Evolutionary conservation across 2,888 invertebrate species (phyloP).

Genomic region (Nomada flava): DNA sequence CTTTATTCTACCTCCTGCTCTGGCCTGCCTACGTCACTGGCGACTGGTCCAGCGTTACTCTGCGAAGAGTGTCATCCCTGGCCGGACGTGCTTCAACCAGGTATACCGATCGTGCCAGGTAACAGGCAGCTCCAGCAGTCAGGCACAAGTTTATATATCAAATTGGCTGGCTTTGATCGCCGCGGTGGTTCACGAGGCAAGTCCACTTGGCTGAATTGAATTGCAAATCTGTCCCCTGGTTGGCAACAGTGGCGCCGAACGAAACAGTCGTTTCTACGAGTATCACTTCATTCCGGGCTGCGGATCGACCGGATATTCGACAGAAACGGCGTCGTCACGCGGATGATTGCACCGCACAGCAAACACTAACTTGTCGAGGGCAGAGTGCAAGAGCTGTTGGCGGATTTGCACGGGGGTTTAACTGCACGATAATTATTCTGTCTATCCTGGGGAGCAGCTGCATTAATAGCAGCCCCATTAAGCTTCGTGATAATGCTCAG

Average conservation of each 20-base stretch:
- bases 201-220: neutral
- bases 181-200: neutral
- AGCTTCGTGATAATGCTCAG: conserved; percentile 39
- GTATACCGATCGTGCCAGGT: too few species aligned
- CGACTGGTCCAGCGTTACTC: too few species aligned
- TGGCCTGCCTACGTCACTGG: neutral
- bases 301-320: neutral
- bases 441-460: conserved; percentile 22
- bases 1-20: neutral
- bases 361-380: conserved; percentile 18
- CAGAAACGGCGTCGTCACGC: neutral
- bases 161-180: neutral
- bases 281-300: neutral
- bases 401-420: conserved; percentile 50
- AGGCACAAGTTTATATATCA: neutral
- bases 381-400: neutral
- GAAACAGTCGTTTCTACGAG: neutral
- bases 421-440: conserved; percentile 43
- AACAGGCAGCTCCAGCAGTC: too few species aligned
- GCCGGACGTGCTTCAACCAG: too few species aligned
- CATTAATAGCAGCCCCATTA: conserved; percentile 39
- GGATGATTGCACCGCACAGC: neutral
- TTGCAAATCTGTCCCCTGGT: neutral
- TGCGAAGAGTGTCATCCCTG: too few species aligned
- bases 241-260: neutral